Base-by-base conservation (phyloP, 2,888 invertebrate species). In the Hypselothyrea guttata region DNA sequence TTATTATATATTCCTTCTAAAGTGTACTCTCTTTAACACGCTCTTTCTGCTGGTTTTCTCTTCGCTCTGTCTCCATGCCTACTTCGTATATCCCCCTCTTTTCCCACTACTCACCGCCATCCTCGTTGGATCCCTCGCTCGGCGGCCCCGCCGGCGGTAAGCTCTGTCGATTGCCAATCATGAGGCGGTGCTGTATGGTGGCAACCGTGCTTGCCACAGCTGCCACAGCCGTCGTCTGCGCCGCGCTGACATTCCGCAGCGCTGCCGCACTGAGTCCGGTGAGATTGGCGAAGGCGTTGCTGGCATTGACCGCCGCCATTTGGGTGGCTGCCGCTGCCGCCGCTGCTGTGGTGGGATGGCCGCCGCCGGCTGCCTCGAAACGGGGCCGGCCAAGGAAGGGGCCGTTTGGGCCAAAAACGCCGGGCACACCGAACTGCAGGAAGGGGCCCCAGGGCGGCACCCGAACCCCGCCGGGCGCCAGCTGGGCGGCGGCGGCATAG, bases 61-160 rank as follows among this genome's bases (percentile, higher is more conserved):
- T 38, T 38, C 18, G 11, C 38, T 18, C 38, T 13, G n/a, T n/a
- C n/a, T 22, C 22, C 2, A 22, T 22, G n/a, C n/a, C 33, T 4
- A 5, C 33, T 12, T 4, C 7, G 22, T 28, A 8, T 1, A 5
- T 28, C 8, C 12, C 34, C 12, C 7, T 4, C 34, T 34, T 1
- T 7, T 12, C 13, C 1, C 33, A 3, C 1, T 4, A 86, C 88
- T 87, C 67, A 88, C 88, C 88, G 40, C 86, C 88, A 74, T 89
- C 89, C 64, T 89, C 89, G 18, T 89, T 89, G 33, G 89, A 89
- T 37, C 89, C 89, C 52, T 89, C 89, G 51, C 89, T 89, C n/a
- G 89, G 89, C 45, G 89, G 89, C 9, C 89, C 89, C 22, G 88
- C 87, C 55, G 88, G 84, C 56, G 87, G 86, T 63, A 88, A 54